These are phyloP conservation scores for Pluvianellus socialis DNA, from an alignment of 2,113 vertebrate genomes.

Conservation along the genomic window DNA sequence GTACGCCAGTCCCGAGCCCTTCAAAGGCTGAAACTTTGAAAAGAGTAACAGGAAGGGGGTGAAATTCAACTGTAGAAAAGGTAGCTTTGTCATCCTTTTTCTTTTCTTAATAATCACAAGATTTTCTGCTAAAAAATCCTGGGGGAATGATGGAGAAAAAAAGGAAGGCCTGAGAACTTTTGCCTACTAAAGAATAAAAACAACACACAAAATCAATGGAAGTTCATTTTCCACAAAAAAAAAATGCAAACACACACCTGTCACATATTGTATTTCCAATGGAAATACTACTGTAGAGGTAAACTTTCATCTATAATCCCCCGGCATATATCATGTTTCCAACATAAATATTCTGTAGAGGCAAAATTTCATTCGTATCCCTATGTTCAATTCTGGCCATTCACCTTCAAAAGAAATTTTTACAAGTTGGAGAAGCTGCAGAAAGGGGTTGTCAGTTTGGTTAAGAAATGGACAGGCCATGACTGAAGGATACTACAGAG, in stretches of 20 bases:
- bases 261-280: not conserved
- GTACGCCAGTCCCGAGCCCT: accelerated
- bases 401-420: not conserved
- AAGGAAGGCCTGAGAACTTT: not conserved
- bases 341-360: not conserved
- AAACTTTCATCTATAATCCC: not conserved
- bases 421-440: not conserved
- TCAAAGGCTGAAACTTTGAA: not conserved
- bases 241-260: not conserved
- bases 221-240: not conserved
- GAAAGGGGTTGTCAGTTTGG: not conserved
- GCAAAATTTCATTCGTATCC: not conserved
- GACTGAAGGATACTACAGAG: not conserved
- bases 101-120: not conserved
- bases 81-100: not conserved
- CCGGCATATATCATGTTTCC: not conserved
- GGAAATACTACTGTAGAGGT: not conserved
- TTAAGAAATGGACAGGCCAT: not conserved
- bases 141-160: not conserved
- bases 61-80: not conserved
- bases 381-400: not conserved
- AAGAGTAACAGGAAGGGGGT: not conserved
- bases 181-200: not conserved
- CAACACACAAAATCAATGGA: not conserved
- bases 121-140: not conserved